phyloP scores from a whole-genome alignment of 1,140 invertebrate species.

The Cyclina sinensis region DNA sequence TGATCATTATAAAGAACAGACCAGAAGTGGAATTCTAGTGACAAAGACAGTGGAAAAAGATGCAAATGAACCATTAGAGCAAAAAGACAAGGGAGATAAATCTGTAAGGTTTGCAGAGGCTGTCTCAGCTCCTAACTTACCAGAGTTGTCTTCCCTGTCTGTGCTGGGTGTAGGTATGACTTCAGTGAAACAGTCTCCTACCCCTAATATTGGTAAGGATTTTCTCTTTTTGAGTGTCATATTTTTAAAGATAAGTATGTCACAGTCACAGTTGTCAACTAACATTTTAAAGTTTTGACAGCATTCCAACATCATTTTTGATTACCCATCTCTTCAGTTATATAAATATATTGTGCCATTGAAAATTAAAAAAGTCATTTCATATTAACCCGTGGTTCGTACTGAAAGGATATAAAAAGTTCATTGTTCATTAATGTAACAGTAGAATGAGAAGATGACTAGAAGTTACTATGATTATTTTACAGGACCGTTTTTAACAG shows the following conservation, averaged over 20 bases:
- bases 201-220: constrained; percentile 53
- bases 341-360: no score
- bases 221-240: no score
- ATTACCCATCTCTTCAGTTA: no score
- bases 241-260: no score
- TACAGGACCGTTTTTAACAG: constrained; percentile 93
- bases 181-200: constrained; percentile 3
- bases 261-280: no score
- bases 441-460: no score
- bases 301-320: no score
- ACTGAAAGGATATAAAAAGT: no score
- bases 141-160: background rate
- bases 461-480: constrained; percentile 26
- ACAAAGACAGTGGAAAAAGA: constrained; percentile 21
- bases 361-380: no score
- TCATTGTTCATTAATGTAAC: no score
- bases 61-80: background rate
- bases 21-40: constrained; percentile 26
- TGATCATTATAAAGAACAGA: constrained; percentile 28
- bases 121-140: background rate
- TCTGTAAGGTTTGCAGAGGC: constrained; percentile 60
- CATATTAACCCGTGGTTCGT: no score
- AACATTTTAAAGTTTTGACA: no score
- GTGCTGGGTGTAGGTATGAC: constrained; percentile 16
- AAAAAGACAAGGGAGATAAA: constrained; percentile 49